A percentile compares a stretch with the other conserved stretches of the same genome.
Evolutionary conservation across 2,888 invertebrate species (phyloP).

Genomic region (Platypus cylindrus): DNA sequence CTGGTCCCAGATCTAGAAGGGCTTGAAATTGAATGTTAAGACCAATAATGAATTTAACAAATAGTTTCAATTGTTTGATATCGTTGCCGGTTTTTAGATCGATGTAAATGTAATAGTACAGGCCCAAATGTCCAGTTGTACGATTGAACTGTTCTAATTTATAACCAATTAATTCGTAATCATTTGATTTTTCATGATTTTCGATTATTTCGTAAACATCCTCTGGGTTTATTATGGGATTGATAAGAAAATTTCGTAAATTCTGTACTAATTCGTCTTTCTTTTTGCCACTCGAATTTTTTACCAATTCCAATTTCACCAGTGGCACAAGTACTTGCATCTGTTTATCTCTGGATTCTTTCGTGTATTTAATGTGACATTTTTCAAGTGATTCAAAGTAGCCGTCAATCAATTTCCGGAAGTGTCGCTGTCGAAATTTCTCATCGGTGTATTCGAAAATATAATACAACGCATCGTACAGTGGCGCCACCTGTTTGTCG

Average conservation of each 20-base stretch:
- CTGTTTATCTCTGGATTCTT: too few relatives aligned
- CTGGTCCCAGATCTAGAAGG: conserved; percentile 4
- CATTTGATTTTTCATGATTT: conserved; percentile 17
- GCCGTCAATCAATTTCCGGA: background rate
- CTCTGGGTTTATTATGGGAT: conserved; percentile 17
- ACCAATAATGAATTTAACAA: conserved; percentile 8
- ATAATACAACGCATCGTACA: background rate
- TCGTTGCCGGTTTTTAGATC: background rate
- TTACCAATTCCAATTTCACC: too few relatives aligned
- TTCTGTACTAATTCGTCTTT: too few relatives aligned
- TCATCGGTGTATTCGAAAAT: background rate
- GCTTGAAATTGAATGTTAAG: background rate
- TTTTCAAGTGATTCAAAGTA: background rate
- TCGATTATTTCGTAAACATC: conserved; percentile 20
- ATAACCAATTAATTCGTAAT: conserved; percentile 17
- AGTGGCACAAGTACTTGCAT: too few relatives aligned
- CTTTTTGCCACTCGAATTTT: too few relatives aligned
- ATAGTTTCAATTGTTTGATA: background rate
- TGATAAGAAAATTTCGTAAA: conserved; percentile 6
- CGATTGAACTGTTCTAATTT: conserved; percentile 15
- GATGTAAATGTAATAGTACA: conserved; percentile 22
- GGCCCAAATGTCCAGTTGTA: conserved; percentile 22
- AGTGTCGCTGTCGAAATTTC: background rate
- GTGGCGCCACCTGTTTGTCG: too few relatives aligned
- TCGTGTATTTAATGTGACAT: too few relatives aligned